phyloP scores from a whole-genome alignment of 2,888 invertebrate genomes.

The Tetragnatha montana region DNA sequence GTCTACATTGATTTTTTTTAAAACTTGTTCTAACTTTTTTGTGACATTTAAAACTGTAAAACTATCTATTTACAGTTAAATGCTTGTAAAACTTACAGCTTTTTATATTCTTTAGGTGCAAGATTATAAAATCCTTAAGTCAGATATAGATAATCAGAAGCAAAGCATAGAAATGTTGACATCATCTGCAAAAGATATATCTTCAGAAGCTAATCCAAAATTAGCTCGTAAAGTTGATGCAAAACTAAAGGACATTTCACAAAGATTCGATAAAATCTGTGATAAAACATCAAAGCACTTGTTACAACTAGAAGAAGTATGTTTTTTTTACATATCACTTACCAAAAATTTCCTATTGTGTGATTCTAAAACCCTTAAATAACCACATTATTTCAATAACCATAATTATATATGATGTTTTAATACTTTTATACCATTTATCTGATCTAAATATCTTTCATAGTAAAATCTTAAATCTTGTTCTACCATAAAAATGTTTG shows the following conservation, averaged over 20 bases:
- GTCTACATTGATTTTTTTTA: background rate
- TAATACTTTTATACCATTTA: too few relatives aligned
- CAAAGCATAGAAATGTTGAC: conserved; percentile 89
- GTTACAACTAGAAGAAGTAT: conserved; percentile 87
- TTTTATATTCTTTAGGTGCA: conserved; percentile 78
- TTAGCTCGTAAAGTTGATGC: conserved; percentile 92
- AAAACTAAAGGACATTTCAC: conserved; percentile 88
- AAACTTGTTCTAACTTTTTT: background rate
- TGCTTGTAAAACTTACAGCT: background rate
- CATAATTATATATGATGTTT: too few relatives aligned
- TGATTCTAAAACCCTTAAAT: too few relatives aligned
- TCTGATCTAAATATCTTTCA: too few relatives aligned
- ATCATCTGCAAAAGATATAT: conserved; percentile 87
- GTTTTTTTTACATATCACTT: background rate
- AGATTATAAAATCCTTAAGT: conserved; percentile 87
- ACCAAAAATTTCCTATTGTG: too few relatives aligned
- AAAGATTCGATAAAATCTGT: conserved; percentile 88
- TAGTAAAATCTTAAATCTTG: too few relatives aligned
- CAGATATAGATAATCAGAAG: conserved; percentile 90
- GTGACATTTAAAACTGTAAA: background rate
- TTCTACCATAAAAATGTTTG: too few relatives aligned
- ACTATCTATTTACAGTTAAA: background rate
- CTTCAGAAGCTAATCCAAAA: conserved; percentile 86
- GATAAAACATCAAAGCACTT: conserved; percentile 87
- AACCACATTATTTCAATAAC: too few relatives aligned